Percentiles rank a stretch among this genome's conserved stretches.
Evolutionary conservation across 2,888 invertebrate species (phyloP).

Genomic region (Myopa tessellatipennis): DNA sequence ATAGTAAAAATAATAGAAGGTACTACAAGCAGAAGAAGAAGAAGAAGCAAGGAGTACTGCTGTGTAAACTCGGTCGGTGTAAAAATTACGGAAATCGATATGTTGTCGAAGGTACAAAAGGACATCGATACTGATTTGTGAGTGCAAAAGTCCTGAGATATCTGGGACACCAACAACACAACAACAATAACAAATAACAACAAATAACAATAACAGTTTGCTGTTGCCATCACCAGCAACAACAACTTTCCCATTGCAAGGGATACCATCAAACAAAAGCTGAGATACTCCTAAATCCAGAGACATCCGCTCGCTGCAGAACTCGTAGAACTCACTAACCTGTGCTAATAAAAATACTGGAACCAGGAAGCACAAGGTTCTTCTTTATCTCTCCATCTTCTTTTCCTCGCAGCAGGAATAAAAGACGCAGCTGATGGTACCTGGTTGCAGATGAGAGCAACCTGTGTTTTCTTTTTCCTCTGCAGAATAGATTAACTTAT

Average conservation of each 20-base stretch:
- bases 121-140: not conserved
- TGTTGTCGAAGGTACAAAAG: not conserved
- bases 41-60: not conserved
- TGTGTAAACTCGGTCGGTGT: not conserved
- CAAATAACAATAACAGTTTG: not conserved
- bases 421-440: too few relatives aligned
- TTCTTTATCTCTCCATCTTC: not conserved
- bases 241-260: conserved; percentile 3
- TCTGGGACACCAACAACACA: not conserved
- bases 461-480: too few relatives aligned
- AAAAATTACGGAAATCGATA: conserved; percentile 6
- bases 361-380: not conserved
- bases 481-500: too few relatives aligned
- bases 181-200: not conserved
- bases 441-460: too few relatives aligned
- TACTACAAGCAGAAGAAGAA: not conserved
- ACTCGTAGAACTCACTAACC: too few relatives aligned
- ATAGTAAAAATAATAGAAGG: not conserved
- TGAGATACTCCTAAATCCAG: not conserved
- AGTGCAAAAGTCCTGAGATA: not conserved
- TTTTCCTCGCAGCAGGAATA: too few relatives aligned
- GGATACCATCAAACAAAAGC: not conserved
- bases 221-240: not conserved
- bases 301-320: too few relatives aligned
- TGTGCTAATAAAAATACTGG: not conserved